Evolutionary conservation across 1,140 invertebrate species (phyloP), one percentile per base, ranked within the genome.

Genomic region (Lasioglossum albipes): DNA sequence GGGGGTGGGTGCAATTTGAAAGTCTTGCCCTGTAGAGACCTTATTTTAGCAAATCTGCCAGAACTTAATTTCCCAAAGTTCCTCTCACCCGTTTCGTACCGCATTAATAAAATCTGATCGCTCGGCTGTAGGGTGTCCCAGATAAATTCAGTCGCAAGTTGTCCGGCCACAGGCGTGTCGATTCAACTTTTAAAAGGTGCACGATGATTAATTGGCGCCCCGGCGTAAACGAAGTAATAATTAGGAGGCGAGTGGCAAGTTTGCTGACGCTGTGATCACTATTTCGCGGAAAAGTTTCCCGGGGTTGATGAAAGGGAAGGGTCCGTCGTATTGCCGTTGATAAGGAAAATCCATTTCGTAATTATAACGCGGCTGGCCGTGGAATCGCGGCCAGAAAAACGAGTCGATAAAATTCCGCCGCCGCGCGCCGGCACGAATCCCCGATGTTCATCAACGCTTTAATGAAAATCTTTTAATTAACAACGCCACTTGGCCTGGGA

Each of bases 401-500:
- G 27, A 74, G 72, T 64, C 77, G 65, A 65, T 69, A 75, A 57
- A 49, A 77, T 84, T 62, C 74, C 64, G 27, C 27, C 27, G 27
- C 45, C 36, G 52, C 52, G 5, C 18, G 27, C 27, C 27, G 27
- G 27, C 27, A 27, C 27, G 42, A 74, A 69, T 76, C 64, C 64
- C 64, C 41, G 66, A 3, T 61, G 12, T 77, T 85, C 67, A 42
- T 82, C 74, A 78, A 85, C 61, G 18, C 31, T 75, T 71, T 73
- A 75, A 45, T 42, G 9, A 52, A 62, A 66, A 54, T 31, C 66
- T 82, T 82, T 84, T 84, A 71, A 84, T 82, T 81, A 75, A 71
- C 65, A 71, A 67, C 45, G 31, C 13, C n/a, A 57, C 59, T 68
- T 20, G 57, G 12, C 18, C 10, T 36, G 3, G 64, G 4, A 54